Evolutionary conservation across 2,113 vertebrate species (phyloP).

Genomic region (Chloropsis cyanopogon): DNA sequence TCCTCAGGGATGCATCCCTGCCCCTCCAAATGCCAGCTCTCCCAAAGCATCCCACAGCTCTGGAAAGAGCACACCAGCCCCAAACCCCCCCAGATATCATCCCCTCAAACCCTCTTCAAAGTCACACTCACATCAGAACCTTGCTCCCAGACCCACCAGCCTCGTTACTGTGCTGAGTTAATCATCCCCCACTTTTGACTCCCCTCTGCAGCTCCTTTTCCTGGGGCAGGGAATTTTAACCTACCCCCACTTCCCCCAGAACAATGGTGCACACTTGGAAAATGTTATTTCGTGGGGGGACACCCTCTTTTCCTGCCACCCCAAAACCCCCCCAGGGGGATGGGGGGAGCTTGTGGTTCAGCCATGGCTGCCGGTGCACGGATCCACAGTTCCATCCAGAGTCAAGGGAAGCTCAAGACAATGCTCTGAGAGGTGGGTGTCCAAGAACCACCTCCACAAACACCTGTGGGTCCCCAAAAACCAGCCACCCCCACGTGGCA

Average conservation of each 20-base stretch:
- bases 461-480: not conserved
- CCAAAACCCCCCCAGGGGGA: not conserved
- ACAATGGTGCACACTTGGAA: accelerated
- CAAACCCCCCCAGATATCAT: accelerated
- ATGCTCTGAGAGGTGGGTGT: not conserved
- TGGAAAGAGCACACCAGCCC: not conserved
- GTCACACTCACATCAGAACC: no score
- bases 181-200: not conserved
- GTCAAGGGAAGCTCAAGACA: accelerated
- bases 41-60: accelerated
- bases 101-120: not conserved
- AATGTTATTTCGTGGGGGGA: accelerated
- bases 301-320: not conserved
- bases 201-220: not conserved
- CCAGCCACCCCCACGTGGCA: accelerated
- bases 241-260: not conserved
- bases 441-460: not conserved
- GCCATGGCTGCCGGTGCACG: accelerated
- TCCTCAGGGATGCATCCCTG: not conserved
- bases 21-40: not conserved
- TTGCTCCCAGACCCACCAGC: accelerated
- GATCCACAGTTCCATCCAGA: accelerated
- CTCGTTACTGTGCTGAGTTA: accelerated
- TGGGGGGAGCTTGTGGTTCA: accelerated
- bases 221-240: not conserved